Percentiles rank a stretch among this genome's conserved stretches.
phyloP scores from a whole-genome alignment of 2,113 vertebrate genomes.

The Megaceryle torquata region DNA sequence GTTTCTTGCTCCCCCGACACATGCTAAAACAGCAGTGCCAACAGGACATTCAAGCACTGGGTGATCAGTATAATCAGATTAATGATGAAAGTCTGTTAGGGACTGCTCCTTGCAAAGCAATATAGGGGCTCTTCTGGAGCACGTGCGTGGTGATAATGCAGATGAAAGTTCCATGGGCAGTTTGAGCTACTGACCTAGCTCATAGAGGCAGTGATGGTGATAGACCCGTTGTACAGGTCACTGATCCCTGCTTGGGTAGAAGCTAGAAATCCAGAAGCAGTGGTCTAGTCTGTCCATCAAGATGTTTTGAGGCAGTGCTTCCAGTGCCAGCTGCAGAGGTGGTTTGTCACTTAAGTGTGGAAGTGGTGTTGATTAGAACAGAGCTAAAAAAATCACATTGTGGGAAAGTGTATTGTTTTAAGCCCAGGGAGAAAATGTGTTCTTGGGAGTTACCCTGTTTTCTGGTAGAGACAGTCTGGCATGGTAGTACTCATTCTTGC shows the following conservation, averaged over 20 bases:
- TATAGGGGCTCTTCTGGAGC: background rate
- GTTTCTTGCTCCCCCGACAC: background rate
- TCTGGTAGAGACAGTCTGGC: background rate
- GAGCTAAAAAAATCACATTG: background rate
- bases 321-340: background rate
- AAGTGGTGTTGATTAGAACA: background rate
- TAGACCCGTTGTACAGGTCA: background rate
- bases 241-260: background rate
- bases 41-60: rapidly evolving
- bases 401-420: background rate
- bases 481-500: no score
- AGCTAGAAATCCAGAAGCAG: background rate
- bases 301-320: background rate
- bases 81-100: background rate
- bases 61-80: background rate
- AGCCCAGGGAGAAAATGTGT: background rate
- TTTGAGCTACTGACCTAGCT: background rate
- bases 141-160: background rate
- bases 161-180: rapidly evolving
- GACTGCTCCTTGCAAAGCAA: background rate
- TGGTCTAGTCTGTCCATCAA: background rate
- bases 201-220: background rate
- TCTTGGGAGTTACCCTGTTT: background rate
- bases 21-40: rapidly evolving
- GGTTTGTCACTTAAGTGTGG: background rate